Evolutionary conservation across 2,888 invertebrate species (phyloP).

Genomic region (Cantharis nigra): DNA sequence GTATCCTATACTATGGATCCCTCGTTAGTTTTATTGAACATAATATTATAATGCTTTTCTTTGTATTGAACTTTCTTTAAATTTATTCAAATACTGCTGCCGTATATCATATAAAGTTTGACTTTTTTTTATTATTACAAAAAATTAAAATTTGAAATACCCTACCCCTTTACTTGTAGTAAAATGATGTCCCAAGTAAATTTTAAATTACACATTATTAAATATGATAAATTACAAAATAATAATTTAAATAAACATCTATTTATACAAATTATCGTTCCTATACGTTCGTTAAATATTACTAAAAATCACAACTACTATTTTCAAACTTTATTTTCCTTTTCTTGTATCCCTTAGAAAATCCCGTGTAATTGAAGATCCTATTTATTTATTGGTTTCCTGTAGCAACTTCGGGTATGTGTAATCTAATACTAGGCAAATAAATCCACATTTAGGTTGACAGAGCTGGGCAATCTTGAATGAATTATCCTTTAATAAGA

Average conservation of each 20-base stretch:
- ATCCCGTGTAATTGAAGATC: slow-evolving; percentile 53
- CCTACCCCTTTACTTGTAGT: background rate
- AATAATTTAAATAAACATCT: background rate
- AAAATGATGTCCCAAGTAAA: background rate
- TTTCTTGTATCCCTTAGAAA: slow-evolving; percentile 42
- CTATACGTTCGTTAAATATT: background rate
- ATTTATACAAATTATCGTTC: background rate
- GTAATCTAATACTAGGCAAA: slow-evolving; percentile 59
- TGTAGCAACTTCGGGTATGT: slow-evolving; percentile 52
- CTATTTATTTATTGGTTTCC: slow-evolving; percentile 54
- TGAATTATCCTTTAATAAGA: slow-evolving; percentile 38
- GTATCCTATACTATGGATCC: slow-evolving; percentile 26
- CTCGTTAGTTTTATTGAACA: slow-evolving; percentile 38
- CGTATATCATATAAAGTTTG: background rate
- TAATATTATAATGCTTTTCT: background rate
- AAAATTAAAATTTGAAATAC: background rate
- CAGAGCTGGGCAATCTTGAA: slow-evolving; percentile 53
- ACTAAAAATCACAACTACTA: background rate
- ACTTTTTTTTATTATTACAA: background rate
- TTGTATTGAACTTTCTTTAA: background rate
- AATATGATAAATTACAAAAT: background rate
- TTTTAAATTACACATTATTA: background rate
- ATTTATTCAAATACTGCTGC: background rate
- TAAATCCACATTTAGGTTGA: slow-evolving; percentile 60
- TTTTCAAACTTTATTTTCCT: slow-evolving; percentile 18